A percentile compares a stretch with the other conserved stretches of the same genome.
phyloP scores from a whole-genome alignment of 1,140 invertebrate genomes.

The Pseudomyrmex dendroicus region DNA sequence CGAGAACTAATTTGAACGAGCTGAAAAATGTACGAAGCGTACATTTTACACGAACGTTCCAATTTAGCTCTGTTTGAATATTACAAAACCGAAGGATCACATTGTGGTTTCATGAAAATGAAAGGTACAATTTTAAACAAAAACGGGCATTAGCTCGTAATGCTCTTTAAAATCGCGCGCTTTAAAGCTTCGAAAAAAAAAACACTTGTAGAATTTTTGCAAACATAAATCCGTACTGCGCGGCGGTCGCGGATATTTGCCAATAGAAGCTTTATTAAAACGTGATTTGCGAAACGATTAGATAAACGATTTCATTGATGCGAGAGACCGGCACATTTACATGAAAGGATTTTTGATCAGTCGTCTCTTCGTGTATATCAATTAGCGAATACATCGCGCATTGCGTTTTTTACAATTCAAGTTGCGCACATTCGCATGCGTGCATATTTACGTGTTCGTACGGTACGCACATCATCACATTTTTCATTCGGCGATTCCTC shows the following conservation, averaged over 20 bases:
- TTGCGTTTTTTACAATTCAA: conserved; percentile 13
- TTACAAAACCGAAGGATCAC: not conserved
- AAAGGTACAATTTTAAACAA: too few species aligned
- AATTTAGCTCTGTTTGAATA: too few species aligned
- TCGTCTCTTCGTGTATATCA: conserved; percentile 19
- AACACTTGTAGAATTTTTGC: not conserved
- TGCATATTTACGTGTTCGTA: conserved; percentile 11
- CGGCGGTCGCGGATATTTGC: not conserved
- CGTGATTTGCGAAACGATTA: not conserved
- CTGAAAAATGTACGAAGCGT: not conserved
- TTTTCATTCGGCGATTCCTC: conserved; percentile 63
- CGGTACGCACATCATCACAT: conserved; percentile 9
- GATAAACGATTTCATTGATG: conserved; percentile 7
- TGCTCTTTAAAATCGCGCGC: too few species aligned
- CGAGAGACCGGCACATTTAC: not conserved
- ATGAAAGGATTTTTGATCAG: conserved; percentile 2
- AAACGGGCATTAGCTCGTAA: too few species aligned
- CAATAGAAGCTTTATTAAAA: conserved; percentile 13
- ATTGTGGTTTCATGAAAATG: not conserved
- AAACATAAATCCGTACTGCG: not conserved
- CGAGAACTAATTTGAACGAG: not conserved
- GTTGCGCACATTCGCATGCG: not conserved
- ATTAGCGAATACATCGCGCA: conserved; percentile 9
- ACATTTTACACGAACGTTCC: too few species aligned
- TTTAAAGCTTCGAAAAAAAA: not conserved